These are phyloP conservation scores for Nannospalax galili DNA, from an alignment of 2,113 vertebrate species.

Conservation along the genomic window DNA sequence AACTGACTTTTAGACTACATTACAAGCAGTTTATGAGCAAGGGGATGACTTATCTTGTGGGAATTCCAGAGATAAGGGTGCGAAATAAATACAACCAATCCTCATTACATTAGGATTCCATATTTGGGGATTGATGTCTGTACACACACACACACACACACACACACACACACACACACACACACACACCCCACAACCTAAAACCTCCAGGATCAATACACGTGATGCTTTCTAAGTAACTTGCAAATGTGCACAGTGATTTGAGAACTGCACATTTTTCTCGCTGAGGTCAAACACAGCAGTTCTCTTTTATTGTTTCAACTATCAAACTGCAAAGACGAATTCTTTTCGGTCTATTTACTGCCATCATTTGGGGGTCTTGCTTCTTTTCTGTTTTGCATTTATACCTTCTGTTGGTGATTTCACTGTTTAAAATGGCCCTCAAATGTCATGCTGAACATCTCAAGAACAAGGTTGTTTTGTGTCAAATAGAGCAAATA, in stretches of 20 bases:
- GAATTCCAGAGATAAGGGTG: background rate
- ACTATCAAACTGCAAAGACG: background rate
- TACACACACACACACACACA: too few species aligned
- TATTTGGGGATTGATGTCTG: constrained; percentile 5
- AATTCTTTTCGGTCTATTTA: background rate
- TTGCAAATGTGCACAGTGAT: background rate
- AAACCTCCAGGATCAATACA: constrained; percentile 22
- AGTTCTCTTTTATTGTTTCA: background rate
- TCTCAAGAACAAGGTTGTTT: background rate
- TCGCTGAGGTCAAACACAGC: background rate
- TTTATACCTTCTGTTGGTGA: background rate
- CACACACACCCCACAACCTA: too few species aligned
- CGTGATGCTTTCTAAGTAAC: background rate
- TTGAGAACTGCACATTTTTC: background rate
- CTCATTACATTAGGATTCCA: background rate
- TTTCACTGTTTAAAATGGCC: background rate
- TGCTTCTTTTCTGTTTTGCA: background rate
- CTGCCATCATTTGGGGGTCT: background rate
- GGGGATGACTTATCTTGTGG: background rate
- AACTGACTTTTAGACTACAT: background rate
- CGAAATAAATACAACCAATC: background rate
- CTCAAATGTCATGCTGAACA: background rate
- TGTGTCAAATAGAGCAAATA: background rate
- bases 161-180: too few species aligned
- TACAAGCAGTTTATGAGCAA: background rate